Base-by-base conservation (phyloP, 2,113 vertebrate genomes). In the Genyomyrus donnyi region DNA sequence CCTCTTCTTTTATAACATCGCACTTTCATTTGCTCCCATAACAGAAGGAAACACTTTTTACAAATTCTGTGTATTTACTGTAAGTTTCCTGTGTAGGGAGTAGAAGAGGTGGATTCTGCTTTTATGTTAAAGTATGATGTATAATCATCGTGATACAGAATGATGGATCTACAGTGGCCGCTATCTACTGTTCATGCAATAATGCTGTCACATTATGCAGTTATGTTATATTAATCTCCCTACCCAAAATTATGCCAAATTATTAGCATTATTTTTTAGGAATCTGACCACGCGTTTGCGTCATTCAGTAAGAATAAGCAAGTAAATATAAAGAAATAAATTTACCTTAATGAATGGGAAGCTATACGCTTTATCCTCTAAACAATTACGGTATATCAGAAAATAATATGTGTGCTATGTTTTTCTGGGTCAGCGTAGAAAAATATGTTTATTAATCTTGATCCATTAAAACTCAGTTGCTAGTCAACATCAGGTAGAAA, bases 11-110 rank as follows among this genome's bases (percentile, higher is more conserved):
- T 39, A 39, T 39, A 74, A 35, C 9, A 9, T 90, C 93, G 93
- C 93, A 93, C 92, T 94, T 94, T 93, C 88, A 90, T 89, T 91
- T 42, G 9, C 66, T 70, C 50, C 50, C 24, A 7, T n/a, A 24
- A 21, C n/a, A 46, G 88, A 52, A 80, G 88, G 66, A 84, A 74
- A 91, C 77, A 83, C 31, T 89, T 88, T 56, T 87, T 11, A 21
- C 88, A 66, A 77, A 50, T 50, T 91, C n/a, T 58, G 27, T 58
- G 62, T 27, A 66, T 56, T 56, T 70, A 31, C 87, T 48, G 50
- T 49, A 84, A 66, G 70, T 85, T 21, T 19, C 49, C 48, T 58
- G 5, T 31, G 80, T 42, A 87, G 49, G 49, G 53, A 90, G 84
- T 92, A 89, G 83, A 45, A 89, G 39, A 90, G 24, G 88, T 90